Conservation (phyloP, 2,113 vertebrate genomes). For the Tiliqua scincoides region DNA sequence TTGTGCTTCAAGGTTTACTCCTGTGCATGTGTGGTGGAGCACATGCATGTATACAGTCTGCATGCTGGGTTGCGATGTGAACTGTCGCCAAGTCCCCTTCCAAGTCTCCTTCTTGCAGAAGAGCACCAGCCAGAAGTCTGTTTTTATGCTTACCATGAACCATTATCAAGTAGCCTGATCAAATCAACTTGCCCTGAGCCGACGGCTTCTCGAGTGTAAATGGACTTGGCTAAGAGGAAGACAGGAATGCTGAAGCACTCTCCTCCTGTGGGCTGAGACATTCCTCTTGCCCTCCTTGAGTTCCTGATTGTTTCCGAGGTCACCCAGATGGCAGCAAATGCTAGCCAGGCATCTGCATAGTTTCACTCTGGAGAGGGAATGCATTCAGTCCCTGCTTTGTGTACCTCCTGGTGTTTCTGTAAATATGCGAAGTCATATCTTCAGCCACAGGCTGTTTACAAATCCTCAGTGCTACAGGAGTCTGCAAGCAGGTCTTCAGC, state of each 20-base stretch:
- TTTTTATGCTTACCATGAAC: background rate
- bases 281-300: background rate
- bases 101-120: background rate
- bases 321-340: background rate
- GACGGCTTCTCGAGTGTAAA: background rate
- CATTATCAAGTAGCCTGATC: background rate
- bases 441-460: background rate
- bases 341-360: background rate
- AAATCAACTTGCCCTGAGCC: background rate
- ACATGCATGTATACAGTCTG: background rate
- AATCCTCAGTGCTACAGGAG: constrained; percentile 1
- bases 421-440: constrained; percentile 15
- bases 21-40: background rate
- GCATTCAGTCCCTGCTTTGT: background rate
- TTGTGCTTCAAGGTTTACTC: background rate
- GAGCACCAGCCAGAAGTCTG: background rate
- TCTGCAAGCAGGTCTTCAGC: constrained; percentile 10
- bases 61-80: background rate
- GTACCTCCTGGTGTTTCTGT: background rate
- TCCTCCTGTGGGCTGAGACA: background rate
- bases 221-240: background rate
- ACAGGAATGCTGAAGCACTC: background rate
- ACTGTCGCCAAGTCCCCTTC: background rate
- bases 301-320: constrained; percentile 21
- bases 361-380: background rate